Percentiles rank a stretch among this genome's conserved stretches.
These are phyloP conservation scores for Agrotis exclamationis DNA, from an alignment of 2,888 invertebrate species.

Conservation along the genomic window DNA sequence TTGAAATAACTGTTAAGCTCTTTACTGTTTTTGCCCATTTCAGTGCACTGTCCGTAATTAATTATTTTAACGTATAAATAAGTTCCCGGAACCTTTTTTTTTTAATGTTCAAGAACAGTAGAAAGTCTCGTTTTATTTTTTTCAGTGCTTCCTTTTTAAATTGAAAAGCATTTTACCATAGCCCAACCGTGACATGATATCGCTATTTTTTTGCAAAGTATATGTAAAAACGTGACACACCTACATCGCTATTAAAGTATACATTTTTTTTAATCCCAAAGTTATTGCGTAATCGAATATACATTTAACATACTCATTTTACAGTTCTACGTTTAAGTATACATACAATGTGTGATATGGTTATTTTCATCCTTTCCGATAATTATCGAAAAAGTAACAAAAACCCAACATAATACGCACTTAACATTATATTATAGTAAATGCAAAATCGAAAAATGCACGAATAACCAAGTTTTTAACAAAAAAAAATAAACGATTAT, in stretches of 20 bases:
- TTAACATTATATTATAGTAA: slow-evolving; percentile 67
- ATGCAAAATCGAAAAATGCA: slow-evolving; percentile 75
- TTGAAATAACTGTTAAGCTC: too few species aligned
- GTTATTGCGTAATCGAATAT: slow-evolving; percentile 78
- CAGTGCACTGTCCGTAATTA: too few species aligned
- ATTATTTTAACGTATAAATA: too few species aligned
- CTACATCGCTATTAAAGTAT: slow-evolving; percentile 63
- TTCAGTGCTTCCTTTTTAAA: slow-evolving; percentile 21
- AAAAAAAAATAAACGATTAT: slow-evolving; percentile 52
- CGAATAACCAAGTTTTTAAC: slow-evolving; percentile 55
- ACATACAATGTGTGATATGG: slow-evolving; percentile 89
- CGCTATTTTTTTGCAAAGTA: slow-evolving; percentile 44
- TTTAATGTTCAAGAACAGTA: too few species aligned
- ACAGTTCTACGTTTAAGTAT: slow-evolving; percentile 80
- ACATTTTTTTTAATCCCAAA: slow-evolving; percentile 63
- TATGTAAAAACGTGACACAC: slow-evolving; percentile 60
- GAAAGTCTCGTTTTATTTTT: too few species aligned
- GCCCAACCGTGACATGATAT: slow-evolving; percentile 35
- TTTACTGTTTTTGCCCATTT: too few species aligned
- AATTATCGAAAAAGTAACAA: slow-evolving; percentile 61
- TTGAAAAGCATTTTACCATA: slow-evolving; percentile 39
- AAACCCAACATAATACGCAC: slow-evolving; percentile 55
- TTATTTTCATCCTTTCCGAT: slow-evolving; percentile 80
- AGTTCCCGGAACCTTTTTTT: too few species aligned
- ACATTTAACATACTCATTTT: slow-evolving; percentile 78